A percentile compares a stretch with the other conserved stretches of the same genome.
Conservation (phyloP, 2,113 vertebrate species). For the Gymnobelideus leadbeateri region DNA sequence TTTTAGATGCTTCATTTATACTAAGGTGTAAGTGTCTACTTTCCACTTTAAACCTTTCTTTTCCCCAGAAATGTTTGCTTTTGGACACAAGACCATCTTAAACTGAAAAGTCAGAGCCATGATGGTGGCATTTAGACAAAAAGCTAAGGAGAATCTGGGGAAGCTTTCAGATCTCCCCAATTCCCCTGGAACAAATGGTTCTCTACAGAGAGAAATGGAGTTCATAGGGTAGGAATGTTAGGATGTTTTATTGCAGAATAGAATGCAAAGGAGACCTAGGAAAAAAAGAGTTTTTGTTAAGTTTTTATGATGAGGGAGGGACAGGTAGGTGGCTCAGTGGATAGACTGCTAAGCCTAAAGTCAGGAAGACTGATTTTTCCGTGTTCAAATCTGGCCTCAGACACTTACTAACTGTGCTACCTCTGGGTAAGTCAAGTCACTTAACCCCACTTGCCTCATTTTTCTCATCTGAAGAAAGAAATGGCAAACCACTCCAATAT, state of each 20-base stretch:
- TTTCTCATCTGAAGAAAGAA: background rate
- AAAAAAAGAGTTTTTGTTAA: background rate
- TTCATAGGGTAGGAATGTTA: background rate
- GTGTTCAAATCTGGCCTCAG: background rate
- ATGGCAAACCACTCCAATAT: background rate
- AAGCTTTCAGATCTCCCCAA: background rate
- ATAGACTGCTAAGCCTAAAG: too few species aligned
- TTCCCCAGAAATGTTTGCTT: background rate
- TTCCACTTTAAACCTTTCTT: background rate
- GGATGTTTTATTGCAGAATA: background rate
- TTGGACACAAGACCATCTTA: background rate
- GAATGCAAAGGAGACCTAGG: background rate
- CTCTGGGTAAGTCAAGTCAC: background rate
- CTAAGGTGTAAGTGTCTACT: background rate
- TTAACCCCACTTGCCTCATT: background rate
- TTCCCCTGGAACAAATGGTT: background rate
- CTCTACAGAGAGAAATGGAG: background rate
- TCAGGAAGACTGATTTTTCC: background rate
- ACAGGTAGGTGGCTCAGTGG: too few species aligned
- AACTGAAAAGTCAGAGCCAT: background rate
- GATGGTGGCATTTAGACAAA: background rate
- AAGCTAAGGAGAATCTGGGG: background rate
- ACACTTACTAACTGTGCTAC: background rate
- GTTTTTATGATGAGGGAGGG: background rate
- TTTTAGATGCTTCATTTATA: background rate